Conservation (phyloP, 2,888 invertebrate genomes). For the Spisula solida region DNA sequence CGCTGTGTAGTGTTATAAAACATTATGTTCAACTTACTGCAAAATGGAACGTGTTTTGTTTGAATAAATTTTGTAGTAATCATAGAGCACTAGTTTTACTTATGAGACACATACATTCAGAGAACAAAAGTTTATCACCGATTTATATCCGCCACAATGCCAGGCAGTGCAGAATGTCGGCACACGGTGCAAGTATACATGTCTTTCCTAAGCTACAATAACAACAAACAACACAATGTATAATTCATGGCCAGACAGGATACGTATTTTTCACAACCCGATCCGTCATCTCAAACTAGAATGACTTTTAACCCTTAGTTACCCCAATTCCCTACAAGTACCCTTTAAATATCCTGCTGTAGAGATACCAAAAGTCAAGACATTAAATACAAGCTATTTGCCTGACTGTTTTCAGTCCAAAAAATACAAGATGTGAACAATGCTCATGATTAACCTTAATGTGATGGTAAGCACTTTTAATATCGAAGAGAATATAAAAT, state of each 20-base stretch:
- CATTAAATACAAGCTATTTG: constrained; percentile 63
- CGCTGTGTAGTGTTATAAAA: neutral
- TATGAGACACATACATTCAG: too few relatives aligned
- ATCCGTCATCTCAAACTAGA: neutral
- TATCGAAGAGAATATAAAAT: constrained; percentile 57
- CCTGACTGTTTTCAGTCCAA: neutral
- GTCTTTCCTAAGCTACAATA: too few relatives aligned
- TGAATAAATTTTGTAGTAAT: too few relatives aligned
- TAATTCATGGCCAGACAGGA: too few relatives aligned
- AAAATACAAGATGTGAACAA: constrained; percentile 27
- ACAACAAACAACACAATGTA: too few relatives aligned
- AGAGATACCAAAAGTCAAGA: constrained; percentile 62
- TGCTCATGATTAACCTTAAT: constrained; percentile 18
- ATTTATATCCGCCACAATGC: too few relatives aligned
- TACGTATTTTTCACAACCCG: neutral
- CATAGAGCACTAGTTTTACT: too few relatives aligned
- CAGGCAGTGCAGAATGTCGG: too few relatives aligned
- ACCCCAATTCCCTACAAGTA: constrained; percentile 50
- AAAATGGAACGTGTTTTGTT: too few relatives aligned
- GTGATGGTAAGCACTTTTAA: constrained; percentile 50
- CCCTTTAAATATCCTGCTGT: constrained; percentile 57
- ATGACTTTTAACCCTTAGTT: constrained; percentile 46
- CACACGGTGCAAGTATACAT: too few relatives aligned
- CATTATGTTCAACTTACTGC: too few relatives aligned
- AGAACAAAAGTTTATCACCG: too few relatives aligned